Evolutionary conservation across 2,888 invertebrate species (phyloP).

Genomic region (Melanophora roralis): DNA sequence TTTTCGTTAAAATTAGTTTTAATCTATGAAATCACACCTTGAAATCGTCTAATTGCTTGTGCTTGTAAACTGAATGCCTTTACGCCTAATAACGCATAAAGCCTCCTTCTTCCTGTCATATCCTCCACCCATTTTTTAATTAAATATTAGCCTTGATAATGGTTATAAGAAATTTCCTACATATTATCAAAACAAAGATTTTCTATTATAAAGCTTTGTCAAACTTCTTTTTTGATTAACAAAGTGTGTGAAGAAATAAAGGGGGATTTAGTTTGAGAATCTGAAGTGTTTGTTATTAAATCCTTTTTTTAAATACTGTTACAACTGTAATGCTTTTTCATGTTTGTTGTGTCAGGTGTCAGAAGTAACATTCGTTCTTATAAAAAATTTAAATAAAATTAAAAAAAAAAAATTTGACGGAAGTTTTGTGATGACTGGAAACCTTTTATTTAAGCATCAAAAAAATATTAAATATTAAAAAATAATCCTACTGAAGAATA

Average conservation of each 20-base stretch:
- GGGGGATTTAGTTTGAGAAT: neutral
- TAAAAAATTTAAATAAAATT: constrained; percentile 74
- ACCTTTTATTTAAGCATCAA: no score
- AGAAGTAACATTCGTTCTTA: constrained; percentile 70
- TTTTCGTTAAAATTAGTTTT: constrained; percentile 32
- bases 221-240: neutral
- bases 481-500: no score
- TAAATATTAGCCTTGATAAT: constrained; percentile 29
- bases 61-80: neutral
- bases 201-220: neutral
- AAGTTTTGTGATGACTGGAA: neutral
- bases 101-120: no score
- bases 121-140: neutral
- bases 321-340: constrained; percentile 12
- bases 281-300: neutral
- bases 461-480: no score
- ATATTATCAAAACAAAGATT: neutral
- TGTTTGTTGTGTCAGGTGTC: constrained; percentile 63
- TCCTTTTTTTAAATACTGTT: neutral
- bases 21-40: constrained; percentile 64
- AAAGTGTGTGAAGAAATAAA: neutral
- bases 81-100: neutral
- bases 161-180: neutral
- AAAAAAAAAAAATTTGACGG: constrained; percentile 44
- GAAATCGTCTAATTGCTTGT: constrained; percentile 27